These are phyloP conservation scores for Harpagifer antarcticus DNA, from an alignment of 2,797 vertebrate genomes.

Conservation along the genomic window DNA sequence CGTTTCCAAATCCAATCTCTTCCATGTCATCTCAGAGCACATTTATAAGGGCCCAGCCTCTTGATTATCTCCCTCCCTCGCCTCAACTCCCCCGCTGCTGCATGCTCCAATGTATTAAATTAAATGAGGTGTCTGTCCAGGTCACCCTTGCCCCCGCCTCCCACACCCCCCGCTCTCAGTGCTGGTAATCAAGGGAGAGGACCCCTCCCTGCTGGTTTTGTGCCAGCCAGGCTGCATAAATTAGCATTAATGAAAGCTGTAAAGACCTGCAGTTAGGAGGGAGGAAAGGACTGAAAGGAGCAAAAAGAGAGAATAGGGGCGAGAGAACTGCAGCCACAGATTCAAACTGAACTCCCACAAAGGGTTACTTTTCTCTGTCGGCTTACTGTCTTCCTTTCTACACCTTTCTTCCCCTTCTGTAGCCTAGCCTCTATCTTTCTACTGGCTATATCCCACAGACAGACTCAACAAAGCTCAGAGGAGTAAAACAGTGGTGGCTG, in stretches of 20 bases:
- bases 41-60: slow-evolving; percentile 88
- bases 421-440: slow-evolving; percentile 58
- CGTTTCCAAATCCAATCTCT: slow-evolving; percentile 96
- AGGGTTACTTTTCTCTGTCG: slow-evolving; percentile 76
- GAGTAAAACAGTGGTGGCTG: slow-evolving; percentile 69
- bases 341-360: slow-evolving; percentile 75
- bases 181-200: slow-evolving; percentile 86
- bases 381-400: slow-evolving; percentile 48
- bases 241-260: slow-evolving; percentile 83
- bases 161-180: slow-evolving; percentile 76
- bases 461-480: slow-evolving; percentile 73
- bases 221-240: slow-evolving; percentile 81
- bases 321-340: slow-evolving; percentile 46
- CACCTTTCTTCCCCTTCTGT: slow-evolving; percentile 41
- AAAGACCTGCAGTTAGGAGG: slow-evolving; percentile 72
- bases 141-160: slow-evolving; percentile 86
- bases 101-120: slow-evolving; percentile 92
- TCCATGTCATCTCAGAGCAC: slow-evolving; percentile 92
- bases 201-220: slow-evolving; percentile 79
- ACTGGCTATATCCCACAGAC: slow-evolving; percentile 75
- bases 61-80: slow-evolving; percentile 91
- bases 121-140: slow-evolving; percentile 95
- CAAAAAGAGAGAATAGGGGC: slow-evolving; percentile 48
- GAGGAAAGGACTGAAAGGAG: slow-evolving; percentile 60
- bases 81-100: slow-evolving; percentile 83